phyloP scores from a whole-genome alignment of 1,140 invertebrate genomes.

The Eumaeus atala region DNA sequence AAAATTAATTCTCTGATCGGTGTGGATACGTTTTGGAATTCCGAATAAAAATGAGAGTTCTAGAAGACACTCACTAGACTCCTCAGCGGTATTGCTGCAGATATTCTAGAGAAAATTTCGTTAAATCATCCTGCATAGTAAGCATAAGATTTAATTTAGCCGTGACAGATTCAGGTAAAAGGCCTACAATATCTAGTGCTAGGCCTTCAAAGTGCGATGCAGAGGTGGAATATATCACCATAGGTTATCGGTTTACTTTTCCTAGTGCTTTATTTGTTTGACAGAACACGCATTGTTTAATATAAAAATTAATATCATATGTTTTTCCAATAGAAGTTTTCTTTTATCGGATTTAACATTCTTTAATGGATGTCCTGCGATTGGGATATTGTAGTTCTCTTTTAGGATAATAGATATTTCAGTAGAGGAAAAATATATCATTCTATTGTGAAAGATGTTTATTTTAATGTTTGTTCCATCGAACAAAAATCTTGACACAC shows the following conservation, averaged over 20 bases:
- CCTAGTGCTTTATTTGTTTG: conserved; percentile 30
- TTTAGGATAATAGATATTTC: too few relatives aligned
- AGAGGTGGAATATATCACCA: conserved; percentile 25
- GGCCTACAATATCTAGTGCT: too few relatives aligned
- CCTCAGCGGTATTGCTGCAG: conserved; percentile 15
- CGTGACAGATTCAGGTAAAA: conserved; percentile 15
- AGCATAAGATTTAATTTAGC: conserved; percentile 22
- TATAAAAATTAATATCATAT: too few relatives aligned
- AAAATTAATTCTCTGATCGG: too few relatives aligned
- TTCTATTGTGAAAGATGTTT: too few relatives aligned
- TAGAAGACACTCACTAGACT: conserved; percentile 16
- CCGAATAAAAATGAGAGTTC: conserved; percentile 18
- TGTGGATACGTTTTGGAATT: conserved; percentile 17
- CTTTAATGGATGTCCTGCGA: too few relatives aligned
- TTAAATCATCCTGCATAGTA: conserved; percentile 21
- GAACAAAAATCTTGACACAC: too few relatives aligned
- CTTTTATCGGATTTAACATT: too few relatives aligned
- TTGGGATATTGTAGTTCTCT: too few relatives aligned
- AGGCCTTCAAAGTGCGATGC: conserved; percentile 22
- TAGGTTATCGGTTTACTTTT: conserved; percentile 23
- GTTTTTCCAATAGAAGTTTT: too few relatives aligned
- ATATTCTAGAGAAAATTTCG: conserved; percentile 21
- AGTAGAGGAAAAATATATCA: too few relatives aligned
- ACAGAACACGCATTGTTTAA: conserved; percentile 21
- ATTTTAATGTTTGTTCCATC: too few relatives aligned